A percentile compares a stretch with the other conserved stretches of the same genome.
These are phyloP conservation scores for Tiliacea aurago DNA, from an alignment of 2,888 invertebrate species.

Conservation along the genomic window DNA sequence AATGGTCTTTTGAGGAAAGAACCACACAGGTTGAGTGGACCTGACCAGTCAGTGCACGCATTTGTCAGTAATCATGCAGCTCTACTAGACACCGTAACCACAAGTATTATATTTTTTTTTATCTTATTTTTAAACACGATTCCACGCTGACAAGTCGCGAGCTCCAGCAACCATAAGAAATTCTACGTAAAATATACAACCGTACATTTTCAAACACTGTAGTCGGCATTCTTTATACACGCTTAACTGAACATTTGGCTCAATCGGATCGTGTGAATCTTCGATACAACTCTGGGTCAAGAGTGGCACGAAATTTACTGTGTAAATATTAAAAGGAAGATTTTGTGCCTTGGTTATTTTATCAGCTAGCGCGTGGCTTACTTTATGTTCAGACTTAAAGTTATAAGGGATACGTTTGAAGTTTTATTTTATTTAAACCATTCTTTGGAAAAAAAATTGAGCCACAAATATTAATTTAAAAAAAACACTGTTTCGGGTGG, in stretches of 20 bases:
- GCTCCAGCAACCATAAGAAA: not conserved
- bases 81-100: too few relatives aligned
- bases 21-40: too few relatives aligned
- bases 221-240: slow-evolving; percentile 30
- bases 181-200: slow-evolving; percentile 15
- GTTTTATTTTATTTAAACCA: not conserved
- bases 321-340: slow-evolving; percentile 31
- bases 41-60: too few relatives aligned
- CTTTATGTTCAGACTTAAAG: slow-evolving; percentile 1
- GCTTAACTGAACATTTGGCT: slow-evolving; percentile 37
- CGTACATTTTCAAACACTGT: slow-evolving; percentile 26
- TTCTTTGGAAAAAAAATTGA: not conserved
- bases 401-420: slow-evolving; percentile 1
- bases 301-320: slow-evolving; percentile 10
- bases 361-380: slow-evolving; percentile 5
- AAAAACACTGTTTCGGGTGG: too few relatives aligned
- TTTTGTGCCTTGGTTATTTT: slow-evolving; percentile 6
- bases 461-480: not conserved
- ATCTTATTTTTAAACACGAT: not conserved
- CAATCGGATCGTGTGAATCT: slow-evolving; percentile 49
- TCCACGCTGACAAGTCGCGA: not conserved
- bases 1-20: too few relatives aligned
- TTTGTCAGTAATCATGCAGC: too few relatives aligned
- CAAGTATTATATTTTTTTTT: too few relatives aligned
- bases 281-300: slow-evolving; percentile 40